A percentile compares a stretch with the other conserved stretches of the same genome.
Conservation (phyloP, 1,140 invertebrate species). For the Aricia agestis region DNA sequence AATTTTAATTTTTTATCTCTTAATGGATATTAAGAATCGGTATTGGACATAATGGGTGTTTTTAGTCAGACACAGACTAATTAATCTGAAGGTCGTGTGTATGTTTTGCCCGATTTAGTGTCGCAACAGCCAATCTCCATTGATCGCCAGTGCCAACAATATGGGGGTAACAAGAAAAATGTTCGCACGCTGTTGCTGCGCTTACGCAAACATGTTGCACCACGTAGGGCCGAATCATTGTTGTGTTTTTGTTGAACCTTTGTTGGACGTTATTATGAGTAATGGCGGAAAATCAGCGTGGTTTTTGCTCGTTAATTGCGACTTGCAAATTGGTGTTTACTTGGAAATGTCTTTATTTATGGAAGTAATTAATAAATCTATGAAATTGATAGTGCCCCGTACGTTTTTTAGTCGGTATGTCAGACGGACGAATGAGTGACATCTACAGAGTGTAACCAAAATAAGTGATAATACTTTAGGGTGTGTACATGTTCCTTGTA, state of each 20-base stretch:
- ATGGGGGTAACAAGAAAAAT: slow-evolving; percentile 39
- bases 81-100: background rate
- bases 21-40: too few species aligned
- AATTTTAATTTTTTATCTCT: too few species aligned
- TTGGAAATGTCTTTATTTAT: too few species aligned
- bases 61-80: background rate
- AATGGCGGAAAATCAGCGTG: slow-evolving; percentile 27
- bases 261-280: slow-evolving; percentile 29
- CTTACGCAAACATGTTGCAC: slow-evolving; percentile 45
- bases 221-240: slow-evolving; percentile 30
- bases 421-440: too few species aligned
- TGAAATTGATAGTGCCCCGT: too few species aligned
- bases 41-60: background rate
- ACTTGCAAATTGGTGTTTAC: background rate
- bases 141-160: slow-evolving; percentile 25
- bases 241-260: slow-evolving; percentile 12
- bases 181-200: slow-evolving; percentile 45
- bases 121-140: slow-evolving; percentile 19
- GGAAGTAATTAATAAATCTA: too few species aligned
- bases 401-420: too few species aligned
- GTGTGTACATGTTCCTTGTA: too few species aligned
- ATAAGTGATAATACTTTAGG: too few species aligned
- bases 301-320: background rate
- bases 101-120: background rate
- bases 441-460: too few species aligned